Base-by-base conservation (phyloP, 2,888 invertebrate genomes). In the Parelbella ahira region DNA sequence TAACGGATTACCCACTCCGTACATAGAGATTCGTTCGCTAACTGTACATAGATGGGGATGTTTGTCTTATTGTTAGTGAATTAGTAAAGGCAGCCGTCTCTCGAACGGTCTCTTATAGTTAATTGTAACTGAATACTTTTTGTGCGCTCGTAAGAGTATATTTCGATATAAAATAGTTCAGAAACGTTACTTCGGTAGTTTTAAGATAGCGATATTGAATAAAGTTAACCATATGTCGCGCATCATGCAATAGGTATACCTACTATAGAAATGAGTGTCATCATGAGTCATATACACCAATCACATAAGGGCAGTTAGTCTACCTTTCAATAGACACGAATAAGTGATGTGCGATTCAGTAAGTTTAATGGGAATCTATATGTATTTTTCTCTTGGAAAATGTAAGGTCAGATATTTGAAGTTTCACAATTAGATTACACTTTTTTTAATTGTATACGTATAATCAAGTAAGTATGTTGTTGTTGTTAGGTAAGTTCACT, bases 391-490 rank as follows among this genome's bases (percentile, higher is more conserved):
- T 45, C 39, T 48, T 32, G 19, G 51, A 52, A 59, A 60, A 54
- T 50, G 45, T 37, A 61, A 58, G 47, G 48, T 41, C 37, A 51
- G 49, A 53, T 63, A 60, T 66, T 69, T 61, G 71, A 67, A 64
- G 63, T 71, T 63, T 68, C 49, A 69, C 54, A 20, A 44, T 74
- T 72, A 70, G 66, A 53, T 73, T 73, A 48, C 48, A 59, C 52
- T 70, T 78, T 39, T 75, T 77, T 73, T 73, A n/a, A n/a, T n/a
- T n/a, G n/a, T n/a, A n/a, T n/a, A n/a, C 73, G 69, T 76, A 67
- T 76, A 67, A 71, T 65, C 68, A 61, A 57, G 48, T 63, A 67
- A n/a, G n/a, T n/a, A n/a, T 58, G 65, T 77, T 83, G 80, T 80
- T 80, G 71, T 70, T 66, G 72, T 75, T 80, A 66, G 67, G 63